These are phyloP conservation scores for Trissonchulus sp. DNA, from an alignment of 2,888 invertebrate genomes.

Conservation along the genomic window DNA sequence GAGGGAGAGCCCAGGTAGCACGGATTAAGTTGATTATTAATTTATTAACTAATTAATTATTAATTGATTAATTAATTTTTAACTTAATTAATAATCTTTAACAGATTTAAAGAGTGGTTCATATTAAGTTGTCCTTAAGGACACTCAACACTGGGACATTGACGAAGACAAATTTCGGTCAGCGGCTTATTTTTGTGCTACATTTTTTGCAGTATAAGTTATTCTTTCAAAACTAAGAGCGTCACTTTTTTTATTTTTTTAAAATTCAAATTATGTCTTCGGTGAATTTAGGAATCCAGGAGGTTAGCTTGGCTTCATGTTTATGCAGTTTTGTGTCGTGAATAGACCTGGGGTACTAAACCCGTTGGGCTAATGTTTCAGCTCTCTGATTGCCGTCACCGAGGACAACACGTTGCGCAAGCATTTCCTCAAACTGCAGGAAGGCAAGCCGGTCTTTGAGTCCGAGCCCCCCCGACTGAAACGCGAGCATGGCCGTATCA, in stretches of 20 bases:
- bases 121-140: no score
- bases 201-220: no score
- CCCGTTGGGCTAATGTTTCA: background rate
- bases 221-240: no score
- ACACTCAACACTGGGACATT: no score
- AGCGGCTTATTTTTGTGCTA: no score
- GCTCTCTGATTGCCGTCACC: constrained; percentile 77
- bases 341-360: background rate
- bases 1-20: constrained; percentile 84
- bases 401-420: constrained; percentile 90
- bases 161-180: no score
- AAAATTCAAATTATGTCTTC: no score
- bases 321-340: background rate
- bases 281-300: no score
- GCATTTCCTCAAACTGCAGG: constrained; percentile 97
- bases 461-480: background rate
- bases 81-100: background rate
- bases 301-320: no score
- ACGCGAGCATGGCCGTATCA: constrained; percentile 24
- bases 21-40: background rate
- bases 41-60: constrained; percentile 19
- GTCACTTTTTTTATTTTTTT: no score
- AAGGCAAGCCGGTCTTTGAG: constrained; percentile 44
- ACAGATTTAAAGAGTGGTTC: background rate
- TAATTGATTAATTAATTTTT: background rate